These are phyloP conservation scores for Pitta sordida DNA, from an alignment of 2,113 vertebrate species.

Conservation along the genomic window DNA sequence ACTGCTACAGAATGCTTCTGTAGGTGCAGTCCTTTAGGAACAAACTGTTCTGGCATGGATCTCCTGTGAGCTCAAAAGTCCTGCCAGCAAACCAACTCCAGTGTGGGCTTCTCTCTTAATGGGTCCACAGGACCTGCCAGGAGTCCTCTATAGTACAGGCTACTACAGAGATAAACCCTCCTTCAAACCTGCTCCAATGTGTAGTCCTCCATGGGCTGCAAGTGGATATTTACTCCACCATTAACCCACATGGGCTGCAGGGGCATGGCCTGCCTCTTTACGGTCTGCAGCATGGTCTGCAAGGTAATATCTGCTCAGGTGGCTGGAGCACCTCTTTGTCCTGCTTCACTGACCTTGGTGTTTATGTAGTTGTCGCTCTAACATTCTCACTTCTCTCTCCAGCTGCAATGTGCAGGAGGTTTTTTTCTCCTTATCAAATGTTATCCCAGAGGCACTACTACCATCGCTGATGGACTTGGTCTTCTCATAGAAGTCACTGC, in stretches of 20 bases:
- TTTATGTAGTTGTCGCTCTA: neutral
- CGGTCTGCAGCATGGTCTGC: neutral
- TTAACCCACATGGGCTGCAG: neutral
- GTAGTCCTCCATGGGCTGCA: neutral
- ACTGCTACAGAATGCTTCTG: neutral
- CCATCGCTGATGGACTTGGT: neutral
- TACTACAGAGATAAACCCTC: neutral
- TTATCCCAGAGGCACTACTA: neutral
- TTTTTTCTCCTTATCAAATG: neutral
- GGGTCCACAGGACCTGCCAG: too few species aligned
- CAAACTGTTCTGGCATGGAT: neutral
- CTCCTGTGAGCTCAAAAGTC: neutral
- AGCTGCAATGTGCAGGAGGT: fast-evolving
- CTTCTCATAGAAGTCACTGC: neutral
- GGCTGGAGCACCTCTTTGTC: fast-evolving
- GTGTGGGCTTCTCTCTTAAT: neutral
- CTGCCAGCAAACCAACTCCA: neutral
- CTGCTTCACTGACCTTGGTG: neutral
- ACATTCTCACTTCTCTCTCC: neutral
- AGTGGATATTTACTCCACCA: neutral
- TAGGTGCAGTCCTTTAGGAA: neutral
- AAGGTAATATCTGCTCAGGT: fast-evolving
- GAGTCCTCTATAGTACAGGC: neutral
- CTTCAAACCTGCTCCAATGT: neutral
- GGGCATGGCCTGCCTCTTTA: neutral